Percentiles rank a stretch among this genome's conserved stretches.
These are phyloP conservation scores for Mechanitis mazaeus DNA, from an alignment of 2,888 invertebrate species.

Conservation along the genomic window DNA sequence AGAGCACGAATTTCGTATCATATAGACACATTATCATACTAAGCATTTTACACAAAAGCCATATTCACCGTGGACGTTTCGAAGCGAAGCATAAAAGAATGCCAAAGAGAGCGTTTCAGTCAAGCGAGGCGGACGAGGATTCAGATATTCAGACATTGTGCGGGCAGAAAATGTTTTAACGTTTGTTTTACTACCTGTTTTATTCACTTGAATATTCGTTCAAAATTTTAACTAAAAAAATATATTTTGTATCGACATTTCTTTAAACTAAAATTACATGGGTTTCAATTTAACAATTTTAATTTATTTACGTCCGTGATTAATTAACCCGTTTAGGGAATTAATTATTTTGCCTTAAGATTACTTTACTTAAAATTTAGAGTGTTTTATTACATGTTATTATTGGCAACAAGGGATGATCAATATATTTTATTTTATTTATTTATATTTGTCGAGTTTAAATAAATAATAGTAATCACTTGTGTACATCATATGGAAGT, in stretches of 20 bases:
- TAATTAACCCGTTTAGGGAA: too few relatives aligned
- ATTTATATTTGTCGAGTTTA: too few relatives aligned
- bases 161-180: not conserved
- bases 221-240: not conserved
- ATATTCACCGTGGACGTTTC: conserved; percentile 3
- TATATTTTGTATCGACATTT: not conserved
- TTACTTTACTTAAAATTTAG: too few relatives aligned
- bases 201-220: not conserved
- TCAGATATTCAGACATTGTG: conserved; percentile 6
- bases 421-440: too few relatives aligned
- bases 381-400: too few relatives aligned
- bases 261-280: too few relatives aligned
- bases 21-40: conserved; percentile 6
- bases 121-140: conserved; percentile 9
- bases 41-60: conserved; percentile 6
- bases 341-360: too few relatives aligned
- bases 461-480: too few relatives aligned
- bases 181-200: not conserved
- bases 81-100: conserved; percentile 11
- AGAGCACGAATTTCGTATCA: conserved; percentile 3
- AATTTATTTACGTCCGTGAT: too few relatives aligned
- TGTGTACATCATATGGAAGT: too few relatives aligned
- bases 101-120: conserved; percentile 12
- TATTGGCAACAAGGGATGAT: too few relatives aligned
- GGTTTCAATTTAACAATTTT: too few relatives aligned